A percentile compares a stretch with the other conserved stretches of the same genome.
These are phyloP conservation scores for Thereva unica DNA, from an alignment of 2,888 invertebrate genomes.

Conservation along the genomic window DNA sequence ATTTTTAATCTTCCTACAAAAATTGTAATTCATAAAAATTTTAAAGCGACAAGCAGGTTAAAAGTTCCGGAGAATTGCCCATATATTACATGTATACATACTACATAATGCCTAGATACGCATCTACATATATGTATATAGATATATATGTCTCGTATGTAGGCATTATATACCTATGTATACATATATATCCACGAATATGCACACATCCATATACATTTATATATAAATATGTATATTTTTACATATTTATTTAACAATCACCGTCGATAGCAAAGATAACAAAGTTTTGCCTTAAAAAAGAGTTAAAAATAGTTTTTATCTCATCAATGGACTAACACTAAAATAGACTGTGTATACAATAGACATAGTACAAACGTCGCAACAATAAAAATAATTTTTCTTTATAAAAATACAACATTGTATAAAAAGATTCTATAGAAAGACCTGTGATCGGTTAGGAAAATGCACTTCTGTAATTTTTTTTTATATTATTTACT, in stretches of 20 bases:
- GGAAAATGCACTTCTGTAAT: slow-evolving; percentile 6
- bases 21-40: no score
- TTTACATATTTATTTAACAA: slow-evolving; percentile 20
- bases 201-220: not conserved
- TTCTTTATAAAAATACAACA: slow-evolving; percentile 23
- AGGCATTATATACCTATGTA: no score
- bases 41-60: no score
- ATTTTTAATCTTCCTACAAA: no score
- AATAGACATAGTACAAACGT: slow-evolving; percentile 24
- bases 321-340: slow-evolving; percentile 5
- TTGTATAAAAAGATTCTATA: slow-evolving; percentile 28
- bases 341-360: slow-evolving; percentile 21
- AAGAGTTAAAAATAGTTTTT: slow-evolving; percentile 11
- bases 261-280: slow-evolving; percentile 18
- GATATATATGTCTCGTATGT: no score
- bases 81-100: no score
- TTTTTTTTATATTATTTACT: slow-evolving; percentile 1
- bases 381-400: slow-evolving; percentile 26
- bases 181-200: no score
- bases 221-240: slow-evolving; percentile 23
- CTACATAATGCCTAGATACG: no score
- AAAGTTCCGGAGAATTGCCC: no score
- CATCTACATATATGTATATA: no score
- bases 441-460: slow-evolving; percentile 25
- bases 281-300: slow-evolving; percentile 17